phyloP scores from a whole-genome alignment of 2,888 invertebrate genomes.

The Eristalis intricaria region DNA sequence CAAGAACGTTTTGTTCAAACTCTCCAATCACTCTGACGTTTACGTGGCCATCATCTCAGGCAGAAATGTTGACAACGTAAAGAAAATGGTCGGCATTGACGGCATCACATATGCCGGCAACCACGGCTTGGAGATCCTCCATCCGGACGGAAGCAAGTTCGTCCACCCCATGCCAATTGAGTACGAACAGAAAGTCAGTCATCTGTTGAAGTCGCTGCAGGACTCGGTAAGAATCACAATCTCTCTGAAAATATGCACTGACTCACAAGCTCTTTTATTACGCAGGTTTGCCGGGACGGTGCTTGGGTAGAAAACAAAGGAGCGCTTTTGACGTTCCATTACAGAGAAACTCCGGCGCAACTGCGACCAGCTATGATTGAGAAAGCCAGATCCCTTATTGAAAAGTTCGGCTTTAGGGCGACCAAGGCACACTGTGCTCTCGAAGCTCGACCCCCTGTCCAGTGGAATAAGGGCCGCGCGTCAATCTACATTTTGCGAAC shows the following conservation, averaged over 20 bases:
- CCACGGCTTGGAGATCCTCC: constrained; percentile 93
- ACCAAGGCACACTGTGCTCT: constrained; percentile 92
- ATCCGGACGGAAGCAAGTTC: constrained; percentile 94
- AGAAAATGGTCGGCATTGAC: constrained; percentile 94
- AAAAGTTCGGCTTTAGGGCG: constrained; percentile 89
- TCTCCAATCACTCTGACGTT: constrained; percentile 92
- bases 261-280: neutral
- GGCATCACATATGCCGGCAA: constrained; percentile 95
- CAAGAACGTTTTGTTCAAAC: constrained; percentile 90
- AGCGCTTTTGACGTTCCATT: constrained; percentile 92
- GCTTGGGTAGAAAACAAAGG: constrained; percentile 97
- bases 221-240: constrained; percentile 85
- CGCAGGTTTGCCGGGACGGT: constrained; percentile 90
- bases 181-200: constrained; percentile 89
- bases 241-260: neutral
- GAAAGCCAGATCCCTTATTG: constrained; percentile 88
- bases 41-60: constrained; percentile 94
- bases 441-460: constrained; percentile 94
- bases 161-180: constrained; percentile 95
- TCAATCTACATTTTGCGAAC: constrained; percentile 94
- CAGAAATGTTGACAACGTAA: constrained; percentile 92
- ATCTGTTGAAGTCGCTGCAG: constrained; percentile 89
- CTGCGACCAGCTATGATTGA: constrained; percentile 86
- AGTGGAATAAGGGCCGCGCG: constrained; percentile 95
- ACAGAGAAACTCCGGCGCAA: constrained; percentile 89